phyloP scores from a whole-genome alignment of 2,888 invertebrate genomes.

The Synanthedon andrenaeformis region DNA sequence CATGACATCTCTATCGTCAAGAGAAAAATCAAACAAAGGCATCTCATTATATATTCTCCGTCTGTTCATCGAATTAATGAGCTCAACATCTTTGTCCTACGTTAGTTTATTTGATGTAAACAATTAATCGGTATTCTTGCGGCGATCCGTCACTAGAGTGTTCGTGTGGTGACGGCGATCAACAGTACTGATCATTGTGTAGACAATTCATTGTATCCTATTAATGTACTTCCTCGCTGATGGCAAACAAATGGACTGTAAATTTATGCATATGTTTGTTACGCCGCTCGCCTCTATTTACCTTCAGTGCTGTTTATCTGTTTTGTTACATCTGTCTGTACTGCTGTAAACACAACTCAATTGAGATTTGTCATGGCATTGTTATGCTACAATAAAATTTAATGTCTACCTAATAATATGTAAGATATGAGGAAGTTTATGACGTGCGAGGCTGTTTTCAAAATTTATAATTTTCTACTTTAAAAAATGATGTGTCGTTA shows the following conservation, averaged over 20 bases:
- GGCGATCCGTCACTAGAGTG: slow-evolving; percentile 24
- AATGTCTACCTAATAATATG: too few species aligned
- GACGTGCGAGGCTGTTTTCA: too few species aligned
- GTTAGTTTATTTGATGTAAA: slow-evolving; percentile 36
- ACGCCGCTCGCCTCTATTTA: background rate
- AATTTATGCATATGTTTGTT: slow-evolving; percentile 11
- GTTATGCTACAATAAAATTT: background rate
- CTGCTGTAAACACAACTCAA: background rate
- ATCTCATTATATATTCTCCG: slow-evolving; percentile 18
- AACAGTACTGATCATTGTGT: slow-evolving; percentile 25
- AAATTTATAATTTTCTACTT: too few species aligned
- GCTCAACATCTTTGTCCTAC: slow-evolving; percentile 39
- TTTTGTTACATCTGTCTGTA: background rate
- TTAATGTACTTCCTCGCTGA: slow-evolving; percentile 27
- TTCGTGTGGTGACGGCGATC: slow-evolving; percentile 31
- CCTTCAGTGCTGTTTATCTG: background rate
- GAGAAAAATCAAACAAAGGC: background rate
- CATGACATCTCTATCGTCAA: background rate
- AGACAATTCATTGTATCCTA: slow-evolving; percentile 33
- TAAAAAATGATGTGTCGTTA: too few species aligned
- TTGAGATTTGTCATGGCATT: background rate
- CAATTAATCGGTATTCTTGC: slow-evolving; percentile 57
- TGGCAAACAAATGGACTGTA: slow-evolving; percentile 29
- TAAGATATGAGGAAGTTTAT: too few species aligned
- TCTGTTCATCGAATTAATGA: slow-evolving; percentile 30